Percentiles rank a stretch among this genome's conserved stretches.
phyloP scores from a whole-genome alignment of 2,888 invertebrate species.

The Heliconius charithonia region DNA sequence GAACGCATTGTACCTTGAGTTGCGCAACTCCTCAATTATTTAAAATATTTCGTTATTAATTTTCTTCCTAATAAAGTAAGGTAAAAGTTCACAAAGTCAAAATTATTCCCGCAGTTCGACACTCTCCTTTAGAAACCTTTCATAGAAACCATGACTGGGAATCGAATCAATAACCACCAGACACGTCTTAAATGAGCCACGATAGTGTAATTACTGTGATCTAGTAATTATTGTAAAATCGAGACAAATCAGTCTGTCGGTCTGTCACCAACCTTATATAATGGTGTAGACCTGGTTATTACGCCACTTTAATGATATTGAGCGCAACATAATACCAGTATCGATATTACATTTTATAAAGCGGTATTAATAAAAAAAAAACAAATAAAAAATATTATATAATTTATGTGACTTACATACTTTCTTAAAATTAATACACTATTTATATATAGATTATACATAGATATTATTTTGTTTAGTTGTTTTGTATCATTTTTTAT shows the following conservation, averaged over 20 bases:
- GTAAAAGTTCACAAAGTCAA: no score
- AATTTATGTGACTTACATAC: not conserved
- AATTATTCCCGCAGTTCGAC: no score
- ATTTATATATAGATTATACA: not conserved
- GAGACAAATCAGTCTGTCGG: conserved; percentile 35
- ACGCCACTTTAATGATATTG: conserved; percentile 49
- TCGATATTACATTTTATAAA: conserved; percentile 30
- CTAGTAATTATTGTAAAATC: conserved; percentile 8
- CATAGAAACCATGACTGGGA: no score
- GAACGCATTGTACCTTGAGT: no score
- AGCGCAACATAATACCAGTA: conserved; percentile 42
- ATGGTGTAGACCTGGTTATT: conserved; percentile 44
- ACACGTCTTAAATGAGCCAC: not conserved
- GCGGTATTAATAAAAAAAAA: conserved; percentile 28
- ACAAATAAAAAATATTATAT: not conserved
- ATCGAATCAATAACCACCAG: not conserved
- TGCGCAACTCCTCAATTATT: no score
- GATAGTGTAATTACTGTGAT: not conserved
- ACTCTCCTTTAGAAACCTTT: no score
- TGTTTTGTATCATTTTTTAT: not conserved
- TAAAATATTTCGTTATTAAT: no score
- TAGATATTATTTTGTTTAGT: not conserved
- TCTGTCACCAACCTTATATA: conserved; percentile 44
- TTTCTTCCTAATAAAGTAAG: not conserved
- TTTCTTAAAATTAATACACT: not conserved